Evolutionary conservation across 2,113 vertebrate genomes (phyloP).

Genomic region (Nerophis lumbriciformis): DNA sequence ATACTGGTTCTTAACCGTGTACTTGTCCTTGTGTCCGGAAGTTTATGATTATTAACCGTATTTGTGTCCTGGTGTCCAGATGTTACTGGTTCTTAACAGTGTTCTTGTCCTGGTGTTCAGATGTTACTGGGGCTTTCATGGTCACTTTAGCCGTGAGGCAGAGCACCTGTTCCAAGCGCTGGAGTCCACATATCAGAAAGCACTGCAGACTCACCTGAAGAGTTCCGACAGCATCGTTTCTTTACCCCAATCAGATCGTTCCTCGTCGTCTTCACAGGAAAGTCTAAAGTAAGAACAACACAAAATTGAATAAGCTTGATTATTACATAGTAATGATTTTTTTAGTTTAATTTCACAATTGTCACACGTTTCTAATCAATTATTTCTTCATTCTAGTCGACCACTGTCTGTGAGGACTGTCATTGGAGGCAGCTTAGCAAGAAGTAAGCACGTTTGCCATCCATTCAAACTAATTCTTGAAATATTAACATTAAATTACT

Average conservation of each 20-base stretch:
- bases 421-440: constrained; percentile 84
- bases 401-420: constrained; percentile 88
- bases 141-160: constrained; percentile 91
- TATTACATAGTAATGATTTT: too few species aligned
- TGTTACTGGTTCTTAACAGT: too few species aligned
- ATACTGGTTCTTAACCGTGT: not conserved
- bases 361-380: too few species aligned
- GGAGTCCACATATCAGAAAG: constrained; percentile 96
- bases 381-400: constrained; percentile 70
- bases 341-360: too few species aligned
- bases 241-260: constrained; percentile 92
- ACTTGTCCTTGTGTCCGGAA: not conserved
- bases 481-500: too few species aligned
- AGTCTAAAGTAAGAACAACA: constrained; percentile 87
- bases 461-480: too few species aligned
- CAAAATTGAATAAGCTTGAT: too few species aligned
- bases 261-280: constrained; percentile 96
- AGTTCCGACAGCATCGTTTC: constrained; percentile 94
- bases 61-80: too few species aligned
- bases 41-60: too few species aligned
- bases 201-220: constrained; percentile 92
- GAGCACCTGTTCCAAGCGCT: constrained; percentile 90
- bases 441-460: constrained; percentile 76
- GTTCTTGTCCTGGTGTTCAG: constrained; percentile 50
- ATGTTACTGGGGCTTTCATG: constrained; percentile 97